A percentile compares a stretch with the other conserved stretches of the same genome.
phyloP scores from a whole-genome alignment of 2,113 vertebrate species.

The Pseudolaguvia tuberculata region DNA sequence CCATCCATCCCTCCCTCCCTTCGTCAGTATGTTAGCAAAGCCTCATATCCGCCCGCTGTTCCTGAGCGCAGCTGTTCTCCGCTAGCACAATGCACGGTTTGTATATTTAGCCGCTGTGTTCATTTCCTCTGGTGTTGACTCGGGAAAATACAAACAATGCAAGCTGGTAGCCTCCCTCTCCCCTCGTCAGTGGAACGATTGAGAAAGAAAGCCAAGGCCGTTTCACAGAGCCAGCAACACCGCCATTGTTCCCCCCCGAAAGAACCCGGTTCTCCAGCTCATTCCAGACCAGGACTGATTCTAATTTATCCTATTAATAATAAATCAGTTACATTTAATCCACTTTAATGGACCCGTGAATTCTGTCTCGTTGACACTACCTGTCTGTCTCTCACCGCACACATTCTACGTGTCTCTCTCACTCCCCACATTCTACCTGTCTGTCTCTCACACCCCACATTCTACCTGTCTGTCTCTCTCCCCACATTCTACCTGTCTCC shows the following conservation, averaged over 20 bases:
- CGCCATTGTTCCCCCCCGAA: slow-evolving; percentile 22
- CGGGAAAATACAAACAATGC: slow-evolving; percentile 67
- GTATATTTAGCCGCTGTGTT: slow-evolving; percentile 67
- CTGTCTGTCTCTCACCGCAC: background rate
- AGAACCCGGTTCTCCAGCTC: slow-evolving; percentile 9
- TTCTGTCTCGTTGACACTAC: too few relatives aligned
- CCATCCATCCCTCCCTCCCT: slow-evolving; percentile 22
- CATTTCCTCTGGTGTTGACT: slow-evolving; percentile 65
- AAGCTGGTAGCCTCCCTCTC: slow-evolving; percentile 23
- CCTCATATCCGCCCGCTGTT: slow-evolving; percentile 49
- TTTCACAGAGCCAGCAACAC: slow-evolving; percentile 52
- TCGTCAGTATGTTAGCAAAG: slow-evolving; percentile 33
- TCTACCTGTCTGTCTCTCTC: background rate
- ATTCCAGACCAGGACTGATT: too few relatives aligned
- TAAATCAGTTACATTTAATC: too few relatives aligned
- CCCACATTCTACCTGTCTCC: background rate
- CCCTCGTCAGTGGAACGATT: slow-evolving; percentile 39
- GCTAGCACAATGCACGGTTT: slow-evolving; percentile 61
- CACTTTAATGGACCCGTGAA: too few relatives aligned
- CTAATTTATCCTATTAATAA: too few relatives aligned
- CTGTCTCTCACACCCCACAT: too few relatives aligned
- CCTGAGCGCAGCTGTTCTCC: slow-evolving; percentile 58
- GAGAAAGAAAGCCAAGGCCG: slow-evolving; percentile 52
- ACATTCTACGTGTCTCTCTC: background rate
- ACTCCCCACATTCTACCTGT: too few relatives aligned